Base-by-base conservation (phyloP, 2,888 invertebrate genomes). In the Tolmerus cingulatus region DNA sequence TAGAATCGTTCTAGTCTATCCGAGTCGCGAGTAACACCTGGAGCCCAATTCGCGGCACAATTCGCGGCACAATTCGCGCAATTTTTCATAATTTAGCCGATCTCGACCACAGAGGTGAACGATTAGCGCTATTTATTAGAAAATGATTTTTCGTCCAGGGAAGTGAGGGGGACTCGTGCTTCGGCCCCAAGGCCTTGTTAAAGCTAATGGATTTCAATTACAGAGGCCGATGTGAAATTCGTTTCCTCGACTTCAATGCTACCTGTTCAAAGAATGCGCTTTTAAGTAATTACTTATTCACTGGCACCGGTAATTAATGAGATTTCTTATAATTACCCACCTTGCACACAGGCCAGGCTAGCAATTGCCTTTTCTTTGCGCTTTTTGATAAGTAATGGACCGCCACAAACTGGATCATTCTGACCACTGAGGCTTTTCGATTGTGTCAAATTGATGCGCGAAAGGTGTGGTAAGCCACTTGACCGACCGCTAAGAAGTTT, bases 171-270 rank as follows among this genome's bases (percentile, higher is more conserved):
- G 85, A 30, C 34, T 74, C 82, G 82, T 55, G 37, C 37, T 46
- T 27, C 57, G 46, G 74, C 57, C 23, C 30, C 85, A 85, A 85
- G 85, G 85, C 43, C 85, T 85, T 46, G 74, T 85, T 85, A 74
- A 85, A 85, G 85, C 85, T 74, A 85, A 85, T 85, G 85, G 46
- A 85, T 85, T 85, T 85, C 85, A 74, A 82, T 85, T 74, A 85
- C 74, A 82, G 85, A 85, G 85, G 85, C 74, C 85, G 85, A 74
- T 85, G 74, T 74, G 85, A 85, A 85, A 85, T 85, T 85, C 85
- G 85, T 85, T 85, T 85, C 85, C 85, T 85, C 85, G 74, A 85
- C 74, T 85, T 85, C 85, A 85, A 85, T 85, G 85, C 57, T 85
- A 74, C 85, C 40, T 23, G 74, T 34, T 85, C 74, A 57, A 85